phyloP scores from a whole-genome alignment of 2,888 invertebrate species.

The Panopea generosa region DNA sequence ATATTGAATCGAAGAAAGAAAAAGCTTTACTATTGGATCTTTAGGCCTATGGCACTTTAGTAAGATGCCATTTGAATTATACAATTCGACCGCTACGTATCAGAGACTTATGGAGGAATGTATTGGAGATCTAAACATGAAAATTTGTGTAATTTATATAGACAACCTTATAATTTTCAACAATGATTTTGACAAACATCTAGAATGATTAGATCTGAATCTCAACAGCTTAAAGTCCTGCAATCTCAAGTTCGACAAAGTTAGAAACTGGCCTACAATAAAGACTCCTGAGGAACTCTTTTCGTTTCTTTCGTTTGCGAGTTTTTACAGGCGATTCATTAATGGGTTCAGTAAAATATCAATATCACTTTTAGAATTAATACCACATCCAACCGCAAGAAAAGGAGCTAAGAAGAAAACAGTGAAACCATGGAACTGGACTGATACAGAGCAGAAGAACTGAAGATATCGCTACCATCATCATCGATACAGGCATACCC shows the following conservation, averaged over 20 bases:
- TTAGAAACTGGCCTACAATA: neutral
- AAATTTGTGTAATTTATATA: neutral
- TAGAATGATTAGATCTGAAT: neutral
- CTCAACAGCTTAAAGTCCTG: neutral
- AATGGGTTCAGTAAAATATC: constrained; percentile 32
- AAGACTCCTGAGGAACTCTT: neutral
- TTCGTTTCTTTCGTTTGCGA: neutral
- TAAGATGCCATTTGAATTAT: no score
- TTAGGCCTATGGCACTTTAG: no score
- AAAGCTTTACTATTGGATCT: no score
- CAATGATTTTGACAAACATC: neutral
- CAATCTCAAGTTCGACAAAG: neutral
- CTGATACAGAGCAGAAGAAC: neutral
- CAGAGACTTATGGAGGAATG: no score
- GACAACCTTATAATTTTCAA: neutral
- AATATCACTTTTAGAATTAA: constrained; percentile 27
- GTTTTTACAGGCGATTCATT: constrained; percentile 23
- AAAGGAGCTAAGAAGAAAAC: constrained; percentile 4
- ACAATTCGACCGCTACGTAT: no score
- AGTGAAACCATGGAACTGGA: constrained; percentile 5
- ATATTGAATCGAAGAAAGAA: no score
- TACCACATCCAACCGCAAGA: constrained; percentile 16
- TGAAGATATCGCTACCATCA: constrained; percentile 8
- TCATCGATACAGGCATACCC: constrained; percentile 25
- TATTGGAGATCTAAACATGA: constrained; percentile 9